phyloP scores from a whole-genome alignment of 1,140 invertebrate species.

The Calliopsis andreniformis region DNA sequence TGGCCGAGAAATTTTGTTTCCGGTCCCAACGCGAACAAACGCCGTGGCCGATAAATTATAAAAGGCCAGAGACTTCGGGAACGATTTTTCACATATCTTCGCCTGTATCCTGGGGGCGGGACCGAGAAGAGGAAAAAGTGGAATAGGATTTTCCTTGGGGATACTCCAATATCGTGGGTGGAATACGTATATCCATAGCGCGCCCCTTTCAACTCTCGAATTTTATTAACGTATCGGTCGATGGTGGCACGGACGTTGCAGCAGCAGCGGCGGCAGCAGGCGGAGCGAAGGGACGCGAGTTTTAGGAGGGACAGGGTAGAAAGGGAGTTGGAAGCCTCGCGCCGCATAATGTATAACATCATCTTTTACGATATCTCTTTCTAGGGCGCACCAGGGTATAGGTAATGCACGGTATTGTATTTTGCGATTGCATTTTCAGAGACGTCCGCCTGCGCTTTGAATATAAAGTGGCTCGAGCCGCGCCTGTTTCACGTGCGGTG shows the following conservation, averaged over 20 bases:
- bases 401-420: constrained; percentile 78
- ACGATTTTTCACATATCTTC: constrained; percentile 70
- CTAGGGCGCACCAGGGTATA: constrained; percentile 63
- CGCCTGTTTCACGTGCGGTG: constrained; percentile 60
- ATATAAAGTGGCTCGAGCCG: constrained; percentile 74
- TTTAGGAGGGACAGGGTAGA: constrained; percentile 15
- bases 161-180: constrained; percentile 68
- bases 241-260: constrained; percentile 54
- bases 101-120: constrained; percentile 55
- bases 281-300: constrained; percentile 25
- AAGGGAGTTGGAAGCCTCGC: constrained; percentile 65
- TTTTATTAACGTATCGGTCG: constrained; percentile 77
- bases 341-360: constrained; percentile 78
- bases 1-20: constrained; percentile 51
- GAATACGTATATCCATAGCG: constrained; percentile 69
- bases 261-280: neutral
- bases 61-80: constrained; percentile 60
- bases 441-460: constrained; percentile 78
- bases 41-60: constrained; percentile 64
- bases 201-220: constrained; percentile 73
- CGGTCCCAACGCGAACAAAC: constrained; percentile 59
- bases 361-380: constrained; percentile 79
- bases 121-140: constrained; percentile 52
- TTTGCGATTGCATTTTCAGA: constrained; percentile 80
- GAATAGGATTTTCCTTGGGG: constrained; percentile 70